Conservation (phyloP, 2,797 vertebrate species). For the Sparus aurata region DNA sequence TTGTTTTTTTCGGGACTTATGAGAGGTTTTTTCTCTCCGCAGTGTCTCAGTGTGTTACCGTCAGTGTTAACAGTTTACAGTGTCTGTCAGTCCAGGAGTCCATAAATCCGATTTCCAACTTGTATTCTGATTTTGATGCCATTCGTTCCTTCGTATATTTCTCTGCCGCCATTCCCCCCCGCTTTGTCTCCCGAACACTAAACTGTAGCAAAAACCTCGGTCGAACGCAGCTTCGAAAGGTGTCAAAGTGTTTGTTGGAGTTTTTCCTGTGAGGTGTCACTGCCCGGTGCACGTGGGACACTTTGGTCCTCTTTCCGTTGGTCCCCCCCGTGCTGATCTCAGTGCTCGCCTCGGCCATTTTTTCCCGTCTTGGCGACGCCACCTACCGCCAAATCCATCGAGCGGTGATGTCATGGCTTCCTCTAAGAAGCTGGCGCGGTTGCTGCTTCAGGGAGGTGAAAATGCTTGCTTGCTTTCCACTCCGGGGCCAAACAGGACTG, state of each 20-base stretch:
- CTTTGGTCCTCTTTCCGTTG: conserved; percentile 24
- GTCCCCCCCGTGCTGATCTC: background rate
- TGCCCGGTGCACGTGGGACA: background rate
- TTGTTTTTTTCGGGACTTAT: conserved; percentile 37
- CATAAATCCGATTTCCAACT: conserved; percentile 4
- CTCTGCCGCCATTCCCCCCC: background rate
- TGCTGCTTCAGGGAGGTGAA: conserved; percentile 40
- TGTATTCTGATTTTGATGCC: conserved; percentile 41
- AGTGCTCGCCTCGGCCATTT: conserved; percentile 1
- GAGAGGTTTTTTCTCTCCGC: conserved; percentile 54
- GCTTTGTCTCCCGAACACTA: conserved; percentile 21
- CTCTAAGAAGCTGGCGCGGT: conserved; percentile 39
- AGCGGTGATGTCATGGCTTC: conserved; percentile 61
- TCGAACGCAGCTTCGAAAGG: conserved; percentile 30
- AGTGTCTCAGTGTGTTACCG: conserved; percentile 76
- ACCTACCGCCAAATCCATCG: conserved; percentile 34
- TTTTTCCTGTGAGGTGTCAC: conserved; percentile 7
- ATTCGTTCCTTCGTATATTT: conserved; percentile 14
- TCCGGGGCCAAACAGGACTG: conserved; percentile 37
- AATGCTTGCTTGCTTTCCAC: conserved; percentile 34
- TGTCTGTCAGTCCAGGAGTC: conserved; percentile 73
- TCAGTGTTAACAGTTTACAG: conserved; percentile 83
- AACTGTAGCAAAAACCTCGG: conserved; percentile 62
- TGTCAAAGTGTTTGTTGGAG: conserved; percentile 37
- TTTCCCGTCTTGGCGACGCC: conserved; percentile 42